Conservation (phyloP, 2,797 vertebrate species). For the Bryconaethiops microstoma region DNA sequence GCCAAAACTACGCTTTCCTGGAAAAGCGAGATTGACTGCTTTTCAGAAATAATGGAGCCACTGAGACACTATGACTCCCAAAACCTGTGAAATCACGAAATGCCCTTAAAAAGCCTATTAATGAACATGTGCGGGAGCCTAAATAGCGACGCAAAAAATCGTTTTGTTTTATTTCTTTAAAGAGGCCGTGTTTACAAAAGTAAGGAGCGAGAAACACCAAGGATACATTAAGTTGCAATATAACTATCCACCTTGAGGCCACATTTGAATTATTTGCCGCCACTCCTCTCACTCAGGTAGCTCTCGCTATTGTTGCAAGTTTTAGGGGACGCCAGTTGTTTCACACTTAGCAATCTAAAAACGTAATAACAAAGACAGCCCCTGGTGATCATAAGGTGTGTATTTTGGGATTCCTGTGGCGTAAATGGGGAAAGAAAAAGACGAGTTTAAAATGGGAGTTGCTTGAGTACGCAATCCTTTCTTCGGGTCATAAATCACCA, state of each 20-base stretch:
- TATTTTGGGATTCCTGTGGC: constrained; percentile 48
- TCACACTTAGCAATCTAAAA: constrained; percentile 43
- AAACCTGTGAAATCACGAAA: no score
- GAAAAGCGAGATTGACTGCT: constrained; percentile 4
- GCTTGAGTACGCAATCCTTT: constrained; percentile 83
- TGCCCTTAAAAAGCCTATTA: constrained; percentile 7
- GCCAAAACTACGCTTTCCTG: not conserved
- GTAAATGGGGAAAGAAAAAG: constrained; percentile 31
- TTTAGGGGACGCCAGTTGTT: constrained; percentile 35
- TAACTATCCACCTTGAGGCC: constrained; percentile 37
- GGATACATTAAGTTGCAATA: constrained; percentile 44
- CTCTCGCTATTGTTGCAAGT: constrained; percentile 28
- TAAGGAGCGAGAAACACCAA: constrained; percentile 5
- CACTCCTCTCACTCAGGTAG: constrained; percentile 20
- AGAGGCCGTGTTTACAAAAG: constrained; percentile 4
- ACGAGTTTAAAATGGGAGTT: constrained; percentile 50
- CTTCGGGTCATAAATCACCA: constrained; percentile 86
- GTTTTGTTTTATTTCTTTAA: constrained; percentile 6
- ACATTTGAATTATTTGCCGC: constrained; percentile 42
- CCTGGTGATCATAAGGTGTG: constrained; percentile 36
- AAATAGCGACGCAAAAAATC: not conserved
- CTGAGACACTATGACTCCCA: not conserved
- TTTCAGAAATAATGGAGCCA: not conserved
- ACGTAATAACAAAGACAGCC: constrained; percentile 45
- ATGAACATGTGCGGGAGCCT: not conserved